Percentiles rank a stretch among this genome's conserved stretches.
These are phyloP conservation scores for Tanytarsus gracilentus DNA, from an alignment of 2,888 invertebrate genomes.

Conservation along the genomic window DNA sequence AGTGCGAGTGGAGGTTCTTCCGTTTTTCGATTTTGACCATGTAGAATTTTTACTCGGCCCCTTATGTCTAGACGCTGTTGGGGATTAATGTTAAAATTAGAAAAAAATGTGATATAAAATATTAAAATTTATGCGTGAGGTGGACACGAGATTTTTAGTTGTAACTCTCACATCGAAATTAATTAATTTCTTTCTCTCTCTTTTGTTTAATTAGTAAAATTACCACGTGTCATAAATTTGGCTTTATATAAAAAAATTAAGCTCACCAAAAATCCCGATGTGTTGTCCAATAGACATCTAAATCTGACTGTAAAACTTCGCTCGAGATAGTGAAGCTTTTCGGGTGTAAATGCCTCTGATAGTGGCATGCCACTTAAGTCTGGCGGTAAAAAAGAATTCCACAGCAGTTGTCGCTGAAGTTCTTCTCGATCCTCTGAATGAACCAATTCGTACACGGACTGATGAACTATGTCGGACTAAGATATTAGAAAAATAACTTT, in stretches of 20 bases:
- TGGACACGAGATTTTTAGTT: no score
- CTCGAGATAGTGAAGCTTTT: constrained; percentile 82
- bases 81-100: constrained; percentile 35
- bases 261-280: constrained; percentile 95
- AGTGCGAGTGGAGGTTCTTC: constrained; percentile 90
- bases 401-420: constrained; percentile 85
- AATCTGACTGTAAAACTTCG: constrained; percentile 97
- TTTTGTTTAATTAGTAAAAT: neutral
- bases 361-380: constrained; percentile 55
- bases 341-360: constrained; percentile 81
- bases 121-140: neutral
- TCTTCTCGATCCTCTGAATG: constrained; percentile 99
- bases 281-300: constrained; percentile 97
- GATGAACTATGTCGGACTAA: constrained; percentile 99
- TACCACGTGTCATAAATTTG: no score
- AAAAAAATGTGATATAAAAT: neutral
- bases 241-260: no score
- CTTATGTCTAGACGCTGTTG: constrained; percentile 94
- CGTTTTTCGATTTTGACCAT: constrained; percentile 91
- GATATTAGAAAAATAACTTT: constrained; percentile 39
- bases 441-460: constrained; percentile 97
- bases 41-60: constrained; percentile 90
- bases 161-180: no score
- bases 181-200: no score
- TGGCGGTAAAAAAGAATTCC: constrained; percentile 83